Conservation (phyloP, 1,140 invertebrate species). For the Portunus trituberculatus region DNA sequence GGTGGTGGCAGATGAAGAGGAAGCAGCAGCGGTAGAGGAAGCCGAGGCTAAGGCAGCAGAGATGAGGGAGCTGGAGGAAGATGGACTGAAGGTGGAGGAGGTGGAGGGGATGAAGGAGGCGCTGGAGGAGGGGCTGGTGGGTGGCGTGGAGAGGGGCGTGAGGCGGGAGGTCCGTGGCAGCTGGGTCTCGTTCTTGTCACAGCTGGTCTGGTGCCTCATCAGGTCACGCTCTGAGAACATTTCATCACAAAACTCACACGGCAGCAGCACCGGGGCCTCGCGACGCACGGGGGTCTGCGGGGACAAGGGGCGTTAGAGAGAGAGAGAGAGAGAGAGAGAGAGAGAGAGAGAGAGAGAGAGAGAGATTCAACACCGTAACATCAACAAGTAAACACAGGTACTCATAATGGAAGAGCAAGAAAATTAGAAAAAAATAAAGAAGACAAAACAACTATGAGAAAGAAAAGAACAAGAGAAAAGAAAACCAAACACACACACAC, state of each 20-base stretch:
- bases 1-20: no score
- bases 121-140: slow-evolving; percentile 26
- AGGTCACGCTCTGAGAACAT: slow-evolving; percentile 77
- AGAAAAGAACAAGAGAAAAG: no score
- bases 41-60: not conserved
- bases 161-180: slow-evolving; percentile 69
- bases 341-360: not conserved
- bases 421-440: not conserved
- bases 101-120: not conserved
- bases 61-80: not conserved
- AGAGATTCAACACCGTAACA: not conserved
- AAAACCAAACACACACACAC: not conserved
- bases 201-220: slow-evolving; percentile 77
- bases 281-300: slow-evolving; percentile 69
- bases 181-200: slow-evolving; percentile 77
- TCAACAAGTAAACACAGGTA: not conserved
- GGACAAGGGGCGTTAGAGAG: not conserved
- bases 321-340: not conserved
- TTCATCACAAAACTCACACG: slow-evolving; percentile 77
- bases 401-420: not conserved
- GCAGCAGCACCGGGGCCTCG: slow-evolving; percentile 76
- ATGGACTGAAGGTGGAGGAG: slow-evolving; percentile 22
- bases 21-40: not conserved
- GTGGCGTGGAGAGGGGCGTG: slow-evolving; percentile 45
- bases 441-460: no score